Percentiles rank a stretch among this genome's conserved stretches.
These are phyloP conservation scores for Numida meleagris DNA, from an alignment of 2,113 vertebrate species.

Conservation along the genomic window DNA sequence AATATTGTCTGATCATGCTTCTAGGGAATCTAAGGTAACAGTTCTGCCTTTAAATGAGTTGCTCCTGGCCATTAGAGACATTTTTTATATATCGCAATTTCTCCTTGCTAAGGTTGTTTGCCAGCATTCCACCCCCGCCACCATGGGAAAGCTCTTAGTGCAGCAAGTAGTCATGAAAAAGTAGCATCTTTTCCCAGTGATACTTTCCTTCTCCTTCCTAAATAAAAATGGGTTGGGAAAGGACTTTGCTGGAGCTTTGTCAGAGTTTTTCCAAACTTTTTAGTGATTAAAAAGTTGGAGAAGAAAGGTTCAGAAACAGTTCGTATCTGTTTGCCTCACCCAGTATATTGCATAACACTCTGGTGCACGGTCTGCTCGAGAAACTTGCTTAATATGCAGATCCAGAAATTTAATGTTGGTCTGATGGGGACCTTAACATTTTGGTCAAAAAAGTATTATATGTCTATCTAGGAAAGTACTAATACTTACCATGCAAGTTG, in stretches of 20 bases:
- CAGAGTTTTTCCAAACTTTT: not conserved
- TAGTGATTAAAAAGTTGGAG: not conserved
- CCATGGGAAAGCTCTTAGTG: not conserved
- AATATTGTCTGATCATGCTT: conserved; percentile 5
- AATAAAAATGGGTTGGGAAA: not conserved
- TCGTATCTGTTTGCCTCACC: not conserved
- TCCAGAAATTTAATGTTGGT: not conserved
- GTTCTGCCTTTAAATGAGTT: not conserved
- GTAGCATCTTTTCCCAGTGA: not conserved
- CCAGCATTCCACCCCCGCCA: not conserved
- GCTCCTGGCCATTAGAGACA: not conserved
- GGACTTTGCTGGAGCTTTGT: not conserved
- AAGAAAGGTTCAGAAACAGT: not conserved
- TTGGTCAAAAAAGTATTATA: not conserved
- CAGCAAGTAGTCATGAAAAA: not conserved
- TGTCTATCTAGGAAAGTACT: not conserved
- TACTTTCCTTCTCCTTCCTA: not conserved
- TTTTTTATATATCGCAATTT: not conserved
- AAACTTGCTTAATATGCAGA: not conserved
- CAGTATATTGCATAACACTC: not conserved
- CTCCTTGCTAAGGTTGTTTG: not conserved
- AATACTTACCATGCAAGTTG: not conserved
- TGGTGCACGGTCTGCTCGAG: not conserved
- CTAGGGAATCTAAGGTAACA: conserved; percentile 13
- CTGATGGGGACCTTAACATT: not conserved